A percentile compares a stretch with the other conserved stretches of the same genome.
These are phyloP conservation scores for Agrenia bidenticulata DNA, from an alignment of 2,888 invertebrate genomes.

Conservation along the genomic window DNA sequence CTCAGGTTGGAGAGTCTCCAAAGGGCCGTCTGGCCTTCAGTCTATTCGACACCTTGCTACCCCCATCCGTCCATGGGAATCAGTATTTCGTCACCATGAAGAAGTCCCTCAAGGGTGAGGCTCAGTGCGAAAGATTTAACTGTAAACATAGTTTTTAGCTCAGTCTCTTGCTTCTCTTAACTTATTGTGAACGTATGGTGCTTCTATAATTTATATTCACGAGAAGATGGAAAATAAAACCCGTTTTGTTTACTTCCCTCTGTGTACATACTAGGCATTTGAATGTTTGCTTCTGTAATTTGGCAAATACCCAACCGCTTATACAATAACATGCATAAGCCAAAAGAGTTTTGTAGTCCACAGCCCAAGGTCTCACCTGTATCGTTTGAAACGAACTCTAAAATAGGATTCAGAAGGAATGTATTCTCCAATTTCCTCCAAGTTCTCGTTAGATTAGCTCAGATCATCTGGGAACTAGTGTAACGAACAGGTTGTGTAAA, in stretches of 20 bases:
- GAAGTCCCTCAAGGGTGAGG: slow-evolving; percentile 43
- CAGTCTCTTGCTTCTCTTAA: too few species aligned
- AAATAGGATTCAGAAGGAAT: slow-evolving; percentile 6
- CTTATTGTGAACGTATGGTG: too few species aligned
- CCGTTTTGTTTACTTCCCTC: not conserved
- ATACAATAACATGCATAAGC: too few species aligned
- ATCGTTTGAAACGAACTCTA: slow-evolving; percentile 13
- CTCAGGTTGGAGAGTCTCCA: slow-evolving; percentile 38
- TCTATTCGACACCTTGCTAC: slow-evolving; percentile 45
- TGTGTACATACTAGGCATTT: not conserved
- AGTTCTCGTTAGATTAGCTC: too few species aligned
- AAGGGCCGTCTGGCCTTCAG: slow-evolving; percentile 40
- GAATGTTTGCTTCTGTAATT: too few species aligned
- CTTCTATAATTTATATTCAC: not conserved
- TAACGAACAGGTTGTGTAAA: too few species aligned
- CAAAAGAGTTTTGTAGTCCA: too few species aligned
- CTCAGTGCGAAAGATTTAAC: slow-evolving; percentile 39
- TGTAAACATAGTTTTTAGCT: slow-evolving; percentile 30
- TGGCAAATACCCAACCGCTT: too few species aligned
- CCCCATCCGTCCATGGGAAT: slow-evolving; percentile 41
- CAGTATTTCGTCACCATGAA: slow-evolving; percentile 46
- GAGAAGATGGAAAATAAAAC: not conserved
- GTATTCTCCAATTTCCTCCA: too few species aligned
- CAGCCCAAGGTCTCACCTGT: too few species aligned
- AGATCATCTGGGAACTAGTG: too few species aligned